These are phyloP conservation scores for Lethocerus indicus DNA, from an alignment of 1,140 invertebrate genomes.

Conservation along the genomic window DNA sequence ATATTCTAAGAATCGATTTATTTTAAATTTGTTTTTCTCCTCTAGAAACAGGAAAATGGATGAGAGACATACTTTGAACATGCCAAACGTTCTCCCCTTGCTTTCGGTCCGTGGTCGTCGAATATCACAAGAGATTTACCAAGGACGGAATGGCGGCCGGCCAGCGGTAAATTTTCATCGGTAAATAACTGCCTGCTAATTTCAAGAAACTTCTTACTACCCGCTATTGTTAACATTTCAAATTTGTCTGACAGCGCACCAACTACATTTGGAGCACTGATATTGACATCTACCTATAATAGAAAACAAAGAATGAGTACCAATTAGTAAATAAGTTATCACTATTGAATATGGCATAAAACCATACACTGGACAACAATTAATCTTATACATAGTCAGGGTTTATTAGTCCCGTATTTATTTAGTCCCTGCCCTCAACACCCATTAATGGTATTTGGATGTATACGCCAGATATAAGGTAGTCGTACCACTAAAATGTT, in stretches of 20 bases:
- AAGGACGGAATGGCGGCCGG: slow-evolving; percentile 54
- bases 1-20: too few species aligned
- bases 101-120: slow-evolving; percentile 71
- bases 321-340: not conserved
- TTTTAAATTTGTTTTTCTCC: too few species aligned
- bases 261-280: slow-evolving; percentile 13
- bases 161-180: slow-evolving; percentile 57
- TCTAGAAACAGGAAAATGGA: too few species aligned
- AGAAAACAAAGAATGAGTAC: not conserved
- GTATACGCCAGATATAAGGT: too few species aligned
- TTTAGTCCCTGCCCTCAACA: too few species aligned
- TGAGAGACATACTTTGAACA: slow-evolving; percentile 57
- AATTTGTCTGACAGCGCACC: slow-evolving; percentile 37
- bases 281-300: slow-evolving; percentile 10
- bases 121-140: slow-evolving; percentile 76
- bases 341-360: too few species aligned
- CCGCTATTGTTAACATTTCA: slow-evolving; percentile 53
- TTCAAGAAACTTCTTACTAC: slow-evolving; percentile 38
- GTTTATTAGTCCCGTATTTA: too few species aligned
- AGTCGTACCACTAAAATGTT: too few species aligned
- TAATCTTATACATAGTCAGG: too few species aligned
- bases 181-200: slow-evolving; percentile 61
- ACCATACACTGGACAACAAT: too few species aligned
- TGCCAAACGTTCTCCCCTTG: slow-evolving; percentile 68
- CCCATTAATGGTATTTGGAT: too few species aligned